A percentile compares a stretch with the other conserved stretches of the same genome.
phyloP scores from a whole-genome alignment of 2,113 vertebrate genomes.

The Calyptommatus sinebrachiatus region DNA sequence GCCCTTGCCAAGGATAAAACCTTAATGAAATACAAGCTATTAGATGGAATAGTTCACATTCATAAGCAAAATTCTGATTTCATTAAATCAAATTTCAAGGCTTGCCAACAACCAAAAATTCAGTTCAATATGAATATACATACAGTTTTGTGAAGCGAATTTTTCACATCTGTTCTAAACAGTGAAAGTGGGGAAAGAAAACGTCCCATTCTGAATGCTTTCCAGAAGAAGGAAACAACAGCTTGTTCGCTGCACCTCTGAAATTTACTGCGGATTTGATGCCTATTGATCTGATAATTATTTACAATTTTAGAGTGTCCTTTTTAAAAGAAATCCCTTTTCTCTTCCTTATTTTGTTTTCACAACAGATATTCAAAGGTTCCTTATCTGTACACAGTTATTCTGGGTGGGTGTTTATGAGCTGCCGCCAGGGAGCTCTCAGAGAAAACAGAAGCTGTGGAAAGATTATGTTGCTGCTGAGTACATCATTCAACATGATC shows the following conservation, averaged over 20 bases:
- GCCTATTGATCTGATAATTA: background rate
- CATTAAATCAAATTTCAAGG: no score
- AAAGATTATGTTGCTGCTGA: background rate
- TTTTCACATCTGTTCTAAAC: background rate
- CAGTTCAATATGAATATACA: no score
- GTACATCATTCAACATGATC: background rate
- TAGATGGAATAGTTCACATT: no score
- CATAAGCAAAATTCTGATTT: no score
- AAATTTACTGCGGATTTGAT: background rate
- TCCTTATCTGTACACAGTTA: background rate
- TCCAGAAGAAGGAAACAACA: background rate
- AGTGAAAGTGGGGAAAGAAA: background rate
- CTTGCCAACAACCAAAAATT: no score
- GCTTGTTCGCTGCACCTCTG: no score
- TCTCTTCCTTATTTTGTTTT: no score
- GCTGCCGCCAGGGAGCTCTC: no score
- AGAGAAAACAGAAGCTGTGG: background rate
- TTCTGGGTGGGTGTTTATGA: background rate
- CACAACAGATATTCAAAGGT: background rate
- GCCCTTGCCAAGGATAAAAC: no score
- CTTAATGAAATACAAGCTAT: no score
- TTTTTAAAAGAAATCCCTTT: no score
- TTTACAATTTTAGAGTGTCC: background rate
- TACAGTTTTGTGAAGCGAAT: no score
- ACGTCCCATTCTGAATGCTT: background rate